Conservation (phyloP, 2,888 invertebrate species). For the Metalampra italica region DNA sequence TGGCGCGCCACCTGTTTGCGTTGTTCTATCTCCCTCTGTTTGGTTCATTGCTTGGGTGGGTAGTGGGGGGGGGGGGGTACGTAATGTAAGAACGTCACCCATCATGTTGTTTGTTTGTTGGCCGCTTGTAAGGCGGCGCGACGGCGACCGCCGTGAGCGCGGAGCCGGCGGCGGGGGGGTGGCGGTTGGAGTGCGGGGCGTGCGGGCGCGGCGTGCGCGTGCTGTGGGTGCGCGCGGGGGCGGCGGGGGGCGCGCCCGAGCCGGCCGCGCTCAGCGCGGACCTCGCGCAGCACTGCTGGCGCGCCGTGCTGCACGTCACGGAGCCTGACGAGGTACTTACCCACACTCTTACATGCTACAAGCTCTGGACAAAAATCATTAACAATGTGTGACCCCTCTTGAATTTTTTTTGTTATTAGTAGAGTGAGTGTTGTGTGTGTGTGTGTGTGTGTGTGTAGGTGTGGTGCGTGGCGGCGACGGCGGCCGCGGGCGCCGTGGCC, state of each 20-base stretch:
- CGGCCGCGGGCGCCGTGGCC: slow-evolving; percentile 53
- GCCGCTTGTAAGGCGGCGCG: slow-evolving; percentile 47
- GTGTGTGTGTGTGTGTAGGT: slow-evolving; percentile 23
- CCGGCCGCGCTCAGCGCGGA: slow-evolving; percentile 48
- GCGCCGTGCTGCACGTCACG: slow-evolving; percentile 48
- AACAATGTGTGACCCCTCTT: too few relatives aligned
- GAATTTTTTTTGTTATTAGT: too few relatives aligned
- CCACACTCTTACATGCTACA: background rate
- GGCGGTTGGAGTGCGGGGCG: slow-evolving; percentile 65
- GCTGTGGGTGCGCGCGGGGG: slow-evolving; percentile 36
- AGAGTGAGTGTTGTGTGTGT: too few relatives aligned
- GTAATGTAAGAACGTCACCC: too few relatives aligned
- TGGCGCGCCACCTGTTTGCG: too few relatives aligned
- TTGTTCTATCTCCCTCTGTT: too few relatives aligned
- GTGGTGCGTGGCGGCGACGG: slow-evolving; percentile 57
- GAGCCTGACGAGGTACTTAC: slow-evolving; percentile 50
- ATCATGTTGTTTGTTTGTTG: background rate
- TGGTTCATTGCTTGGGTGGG: too few relatives aligned
- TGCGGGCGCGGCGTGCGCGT: slow-evolving; percentile 60
- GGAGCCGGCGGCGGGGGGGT: slow-evolving; percentile 45
- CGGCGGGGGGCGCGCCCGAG: slow-evolving; percentile 12
- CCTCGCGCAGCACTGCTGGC: slow-evolving; percentile 63
- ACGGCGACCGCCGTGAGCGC: slow-evolving; percentile 57
- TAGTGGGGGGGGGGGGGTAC: too few relatives aligned
- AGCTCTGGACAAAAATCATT: too few relatives aligned